Percentiles rank a stretch among this genome's conserved stretches.
Evolutionary conservation across 64 coral and sea anemone genomes (phyloP).

Genomic region (Exaiptasia diaphana): DNA sequence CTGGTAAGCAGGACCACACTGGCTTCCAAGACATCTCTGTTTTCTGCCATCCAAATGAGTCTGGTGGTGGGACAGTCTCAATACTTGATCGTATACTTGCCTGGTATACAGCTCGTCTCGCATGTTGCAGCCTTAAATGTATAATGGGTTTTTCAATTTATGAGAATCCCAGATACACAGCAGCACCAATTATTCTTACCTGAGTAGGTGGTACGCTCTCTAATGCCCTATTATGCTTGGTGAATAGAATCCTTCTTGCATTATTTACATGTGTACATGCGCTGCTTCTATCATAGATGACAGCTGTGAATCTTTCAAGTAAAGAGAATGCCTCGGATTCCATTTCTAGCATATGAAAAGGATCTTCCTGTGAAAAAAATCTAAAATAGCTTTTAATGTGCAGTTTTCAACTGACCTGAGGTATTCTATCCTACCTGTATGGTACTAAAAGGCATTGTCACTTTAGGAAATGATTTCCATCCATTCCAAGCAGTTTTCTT

Average conservation of each 20-base stretch:
- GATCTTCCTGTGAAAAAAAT: neutral
- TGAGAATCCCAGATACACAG: slow-evolving; percentile 6
- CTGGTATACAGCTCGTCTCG: slow-evolving; percentile 29
- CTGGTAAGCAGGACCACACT: neutral
- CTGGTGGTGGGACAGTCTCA: neutral
- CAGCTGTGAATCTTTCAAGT: slow-evolving; percentile 24
- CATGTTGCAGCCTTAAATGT: neutral
- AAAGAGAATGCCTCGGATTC: neutral
- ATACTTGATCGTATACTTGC: neutral
- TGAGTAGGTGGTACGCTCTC: slow-evolving; percentile 22
- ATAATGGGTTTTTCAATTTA: neutral
- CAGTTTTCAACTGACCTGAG: no score
- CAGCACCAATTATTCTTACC: neutral
- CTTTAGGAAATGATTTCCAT: slow-evolving; percentile 25
- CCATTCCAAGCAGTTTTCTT: slow-evolving; percentile 20
- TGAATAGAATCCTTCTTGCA: slow-evolving; percentile 3
- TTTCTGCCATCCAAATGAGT: neutral
- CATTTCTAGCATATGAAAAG: neutral
- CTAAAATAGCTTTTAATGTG: no score
- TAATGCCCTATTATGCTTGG: slow-evolving; percentile 31
- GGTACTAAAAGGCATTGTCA: slow-evolving; percentile 14
- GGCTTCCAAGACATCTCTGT: neutral
- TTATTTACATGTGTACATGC: neutral
- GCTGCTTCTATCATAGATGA: slow-evolving; percentile 22
- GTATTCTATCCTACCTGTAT: no score